Evolutionary conservation across 2,797 vertebrate species (phyloP).

Genomic region (Platalea minor): DNA sequence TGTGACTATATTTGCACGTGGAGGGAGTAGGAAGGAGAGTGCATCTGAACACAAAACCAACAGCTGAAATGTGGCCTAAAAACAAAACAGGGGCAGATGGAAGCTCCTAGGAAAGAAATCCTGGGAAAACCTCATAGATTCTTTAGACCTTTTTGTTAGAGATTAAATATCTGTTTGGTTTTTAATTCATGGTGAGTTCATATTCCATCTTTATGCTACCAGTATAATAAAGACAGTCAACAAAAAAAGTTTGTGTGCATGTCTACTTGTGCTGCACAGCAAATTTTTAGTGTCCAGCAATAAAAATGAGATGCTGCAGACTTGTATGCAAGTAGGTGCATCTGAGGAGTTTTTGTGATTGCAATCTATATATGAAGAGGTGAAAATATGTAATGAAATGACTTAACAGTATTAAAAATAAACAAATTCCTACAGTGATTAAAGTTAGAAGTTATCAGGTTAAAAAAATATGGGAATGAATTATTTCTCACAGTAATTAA

Average conservation of each 20-base stretch:
- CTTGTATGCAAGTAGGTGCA: neutral
- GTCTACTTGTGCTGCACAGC: neutral
- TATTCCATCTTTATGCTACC: neutral
- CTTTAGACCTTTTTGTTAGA: neutral
- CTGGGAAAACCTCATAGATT: neutral
- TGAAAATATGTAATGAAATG: neutral
- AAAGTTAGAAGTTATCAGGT: neutral
- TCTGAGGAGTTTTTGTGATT: neutral
- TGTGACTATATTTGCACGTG: neutral
- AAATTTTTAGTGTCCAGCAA: neutral
- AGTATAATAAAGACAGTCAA: neutral
- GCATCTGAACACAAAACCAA: constrained; percentile 4
- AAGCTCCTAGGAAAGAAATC: neutral
- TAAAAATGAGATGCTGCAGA: neutral
- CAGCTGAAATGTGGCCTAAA: neutral
- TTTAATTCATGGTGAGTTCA: neutral
- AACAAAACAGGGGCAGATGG: constrained; percentile 17
- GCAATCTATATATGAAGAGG: neutral
- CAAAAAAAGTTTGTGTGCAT: neutral
- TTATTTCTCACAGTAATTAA: neutral
- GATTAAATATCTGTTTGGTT: neutral
- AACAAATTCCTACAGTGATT: neutral
- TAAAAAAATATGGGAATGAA: neutral
- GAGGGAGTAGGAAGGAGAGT: neutral
- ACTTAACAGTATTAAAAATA: neutral